Evolutionary conservation across 2,888 invertebrate genomes (phyloP).

Genomic region (Neoscelio sp.): DNA sequence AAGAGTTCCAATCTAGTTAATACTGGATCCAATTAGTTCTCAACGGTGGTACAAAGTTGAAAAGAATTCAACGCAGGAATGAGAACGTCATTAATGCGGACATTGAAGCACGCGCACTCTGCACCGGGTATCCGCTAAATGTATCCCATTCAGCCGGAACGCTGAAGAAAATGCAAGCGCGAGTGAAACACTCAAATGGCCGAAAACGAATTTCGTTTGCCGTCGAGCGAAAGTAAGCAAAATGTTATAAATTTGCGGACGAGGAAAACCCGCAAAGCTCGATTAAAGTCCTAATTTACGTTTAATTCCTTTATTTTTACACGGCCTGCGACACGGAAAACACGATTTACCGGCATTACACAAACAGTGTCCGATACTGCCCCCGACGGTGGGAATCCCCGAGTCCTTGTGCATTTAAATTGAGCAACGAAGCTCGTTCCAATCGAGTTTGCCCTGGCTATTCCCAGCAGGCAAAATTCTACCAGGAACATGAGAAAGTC

Average conservation of each 20-base stretch:
- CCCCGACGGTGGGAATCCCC: conserved; percentile 23
- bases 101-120: conserved; percentile 2
- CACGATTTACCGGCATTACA: conserved; percentile 59
- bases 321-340: conserved; percentile 38
- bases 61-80: conserved; percentile 23
- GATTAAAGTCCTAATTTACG: conserved; percentile 63
- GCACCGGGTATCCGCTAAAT: conserved; percentile 30
- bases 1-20: conserved; percentile 34
- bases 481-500: too few species aligned
- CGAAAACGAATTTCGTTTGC: conserved; percentile 36
- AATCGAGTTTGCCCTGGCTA: conserved; percentile 26
- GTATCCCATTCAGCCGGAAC: conserved; percentile 22
- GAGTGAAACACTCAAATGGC: conserved; percentile 17
- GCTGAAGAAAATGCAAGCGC: not conserved
- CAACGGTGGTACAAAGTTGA: conserved; percentile 25
- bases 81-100: conserved; percentile 39
- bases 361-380: conserved; percentile 48
- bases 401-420: conserved; percentile 49
- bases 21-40: conserved; percentile 31
- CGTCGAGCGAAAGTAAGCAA: conserved; percentile 7
- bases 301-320: conserved; percentile 51
- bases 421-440: conserved; percentile 11
- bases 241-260: conserved; percentile 47
- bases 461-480: not conserved
- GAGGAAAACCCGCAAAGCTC: conserved; percentile 26